Percentiles rank a stretch among this genome's conserved stretches.
phyloP scores from a whole-genome alignment of 2,113 vertebrate genomes.

The Gallinago undulata region DNA sequence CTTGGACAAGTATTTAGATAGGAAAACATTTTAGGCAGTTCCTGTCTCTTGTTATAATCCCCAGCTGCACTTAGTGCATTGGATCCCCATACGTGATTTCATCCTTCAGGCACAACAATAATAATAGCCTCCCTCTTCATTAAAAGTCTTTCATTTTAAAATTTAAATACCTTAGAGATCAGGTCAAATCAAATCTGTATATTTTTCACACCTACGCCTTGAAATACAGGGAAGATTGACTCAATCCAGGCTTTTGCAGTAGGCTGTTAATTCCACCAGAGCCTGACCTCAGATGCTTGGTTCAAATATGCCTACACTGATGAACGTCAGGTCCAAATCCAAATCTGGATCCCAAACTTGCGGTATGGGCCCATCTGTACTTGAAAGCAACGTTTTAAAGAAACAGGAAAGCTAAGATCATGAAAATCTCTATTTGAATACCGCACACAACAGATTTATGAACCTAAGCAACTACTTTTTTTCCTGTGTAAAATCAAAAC shows the following conservation, averaged over 20 bases:
- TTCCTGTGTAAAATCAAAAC: slow-evolving; percentile 29
- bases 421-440: slow-evolving; percentile 24
- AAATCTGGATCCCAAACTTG: slow-evolving; percentile 51
- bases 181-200: neutral
- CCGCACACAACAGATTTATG: slow-evolving; percentile 43
- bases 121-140: neutral
- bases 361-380: neutral
- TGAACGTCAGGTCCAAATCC: neutral
- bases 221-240: neutral
- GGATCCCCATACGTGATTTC: neutral
- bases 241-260: neutral
- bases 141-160: neutral
- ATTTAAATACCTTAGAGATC: neutral
- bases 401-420: slow-evolving; percentile 9
- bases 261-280: neutral
- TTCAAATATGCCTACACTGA: neutral
- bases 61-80: neutral
- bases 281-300: neutral
- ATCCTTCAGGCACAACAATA: neutral
- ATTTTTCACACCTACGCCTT: neutral
- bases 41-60: neutral
- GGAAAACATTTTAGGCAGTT: neutral
- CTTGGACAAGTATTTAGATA: neutral
- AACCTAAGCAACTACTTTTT: slow-evolving; percentile 8
- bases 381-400: neutral